These are phyloP conservation scores for Rattus norvegicus DNA, from an alignment of 2,113 vertebrate species.

Conservation along the genomic window GRCr8 NC_086022.1:125282501-125283000, in stretches of 20 bases:
- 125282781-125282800: slow-evolving; percentile 81
- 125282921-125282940: not conserved
- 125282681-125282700: slow-evolving; percentile 82
- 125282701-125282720: slow-evolving; percentile 72
- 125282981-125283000: not conserved
- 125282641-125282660: not conserved
- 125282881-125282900: not conserved
- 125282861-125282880: not conserved
- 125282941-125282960: not conserved
- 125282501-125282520: slow-evolving; percentile 31
- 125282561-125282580: slow-evolving; percentile 75
- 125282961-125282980: not conserved
- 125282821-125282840: slow-evolving; percentile 74
- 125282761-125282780: slow-evolving; percentile 77
- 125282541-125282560: slow-evolving; percentile 81
- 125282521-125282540: slow-evolving; percentile 68
- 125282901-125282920: not conserved
- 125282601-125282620: slow-evolving; percentile 13
- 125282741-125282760: slow-evolving; percentile 73
- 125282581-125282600: slow-evolving; percentile 30
- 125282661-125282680: slow-evolving; percentile 72
- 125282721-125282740: slow-evolving; percentile 72
- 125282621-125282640: not conserved
- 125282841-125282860: slow-evolving; percentile 85
- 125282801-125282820: slow-evolving; percentile 86